Conservation (phyloP, 2,888 invertebrate species). For the Rhagophthalmus giganteus region DNA sequence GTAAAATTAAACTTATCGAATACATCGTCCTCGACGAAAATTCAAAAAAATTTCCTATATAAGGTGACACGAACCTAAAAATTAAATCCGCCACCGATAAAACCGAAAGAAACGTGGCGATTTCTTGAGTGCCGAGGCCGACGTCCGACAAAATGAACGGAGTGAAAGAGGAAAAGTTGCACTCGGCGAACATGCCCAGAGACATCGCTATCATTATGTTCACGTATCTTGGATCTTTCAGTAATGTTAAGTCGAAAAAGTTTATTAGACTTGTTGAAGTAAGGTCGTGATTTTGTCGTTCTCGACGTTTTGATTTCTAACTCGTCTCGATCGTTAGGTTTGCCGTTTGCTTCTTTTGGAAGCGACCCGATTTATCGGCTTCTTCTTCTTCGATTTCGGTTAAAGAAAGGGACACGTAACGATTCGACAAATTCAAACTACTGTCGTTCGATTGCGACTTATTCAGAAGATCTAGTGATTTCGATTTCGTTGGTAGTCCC, state of each 20-base stretch:
- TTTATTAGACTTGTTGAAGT: background rate
- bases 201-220: conserved; percentile 68
- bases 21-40: conserved; percentile 66
- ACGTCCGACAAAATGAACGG: conserved; percentile 68
- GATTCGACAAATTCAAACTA: no score
- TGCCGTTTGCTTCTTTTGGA: no score
- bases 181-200: conserved; percentile 67
- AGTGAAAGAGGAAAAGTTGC: conserved; percentile 66
- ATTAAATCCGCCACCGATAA: conserved; percentile 59
- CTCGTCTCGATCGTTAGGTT: background rate
- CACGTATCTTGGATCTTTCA: conserved; percentile 66
- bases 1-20: conserved; percentile 61
- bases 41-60: conserved; percentile 64
- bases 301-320: background rate
- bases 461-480: no score
- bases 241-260: conserved; percentile 63
- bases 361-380: no score
- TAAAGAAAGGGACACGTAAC: no score
- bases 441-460: no score
- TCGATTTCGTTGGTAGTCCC: no score
- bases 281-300: background rate
- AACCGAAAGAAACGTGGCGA: conserved; percentile 64
- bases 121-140: conserved; percentile 60
- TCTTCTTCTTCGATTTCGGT: no score
- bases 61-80: conserved; percentile 64